Base-by-base conservation (phyloP, 2,888 invertebrate genomes). In the Dicyrtoma fusca region DNA sequence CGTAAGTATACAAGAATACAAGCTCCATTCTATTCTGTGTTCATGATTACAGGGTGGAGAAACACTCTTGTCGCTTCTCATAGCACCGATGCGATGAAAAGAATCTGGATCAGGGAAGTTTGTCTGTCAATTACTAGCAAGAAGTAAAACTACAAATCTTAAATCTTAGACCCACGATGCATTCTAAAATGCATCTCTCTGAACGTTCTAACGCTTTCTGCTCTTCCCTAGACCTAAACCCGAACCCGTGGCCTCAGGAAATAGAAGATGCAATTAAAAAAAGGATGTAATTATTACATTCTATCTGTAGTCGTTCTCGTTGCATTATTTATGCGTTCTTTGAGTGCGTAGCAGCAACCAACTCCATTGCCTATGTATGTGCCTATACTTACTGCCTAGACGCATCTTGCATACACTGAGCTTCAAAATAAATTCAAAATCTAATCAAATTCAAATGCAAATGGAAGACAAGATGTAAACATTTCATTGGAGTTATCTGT, bases 41-140 rank as follows among this genome's bases (percentile, higher is more conserved):
- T n/a, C n/a, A 69, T 73, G 73, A 73, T 73, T 73, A 73, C 69
- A 69, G 73, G 73, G 73, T 69, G 73, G 73, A 65, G 73, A 63
- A 66, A 42, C 63, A 61, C 53, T 34, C 59, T 59, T 49, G 34
- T 55, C 23, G 59, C 51, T 61, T 51, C 72, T 72, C 66, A 68
- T 68, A 72, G 68, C 68, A 68, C 72, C 68, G 72, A 72, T 61
- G 72, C 59, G 68, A 68, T 25, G 61, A 68, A 66, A 19, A 19
- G 19, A 19, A 53, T 34, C 34, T 34, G 53, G 53, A 53, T 17
- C 49, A 6, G 4, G 17, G 49, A 49, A 49, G 11, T 6, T 19
- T 10, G 53, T 11, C 53, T 72, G 72, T 72, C 72, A 72, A 72
- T 72, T 72, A 66, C 21, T 53, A 19, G 6, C 3, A 5, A 34